A percentile compares a stretch with the other conserved stretches of the same genome.
Evolutionary conservation across 2,888 invertebrate species (phyloP).

Genomic region (Tetrapedia diversipes): DNA sequence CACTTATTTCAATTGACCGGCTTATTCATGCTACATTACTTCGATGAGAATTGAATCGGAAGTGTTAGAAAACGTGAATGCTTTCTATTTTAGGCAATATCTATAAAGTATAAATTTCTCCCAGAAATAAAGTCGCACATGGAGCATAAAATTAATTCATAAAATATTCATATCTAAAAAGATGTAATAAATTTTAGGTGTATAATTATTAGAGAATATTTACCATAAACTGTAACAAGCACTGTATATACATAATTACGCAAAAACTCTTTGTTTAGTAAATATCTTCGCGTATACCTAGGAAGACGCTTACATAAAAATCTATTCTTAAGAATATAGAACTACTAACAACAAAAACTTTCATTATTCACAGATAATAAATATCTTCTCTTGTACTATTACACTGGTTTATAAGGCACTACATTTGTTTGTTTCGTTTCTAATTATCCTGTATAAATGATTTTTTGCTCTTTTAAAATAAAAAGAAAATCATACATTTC

Average conservation of each 20-base stretch:
- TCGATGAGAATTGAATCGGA: slow-evolving; percentile 19
- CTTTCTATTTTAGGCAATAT: neutral
- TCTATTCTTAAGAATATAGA: slow-evolving; percentile 32
- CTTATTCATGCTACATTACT: slow-evolving; percentile 18
- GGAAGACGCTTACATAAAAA: slow-evolving; percentile 26
- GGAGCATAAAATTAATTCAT: slow-evolving; percentile 41
- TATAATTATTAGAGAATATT: slow-evolving; percentile 15
- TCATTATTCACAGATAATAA: slow-evolving; percentile 46
- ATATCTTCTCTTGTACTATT: slow-evolving; percentile 62
- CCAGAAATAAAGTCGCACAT: slow-evolving; percentile 1
- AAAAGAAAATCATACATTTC: neutral
- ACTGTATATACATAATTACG: slow-evolving; percentile 41
- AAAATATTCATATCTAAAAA: slow-evolving; percentile 59
- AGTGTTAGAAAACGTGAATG: slow-evolving; percentile 4
- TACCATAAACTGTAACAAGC: slow-evolving; percentile 33
- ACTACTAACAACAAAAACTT: slow-evolving; percentile 37
- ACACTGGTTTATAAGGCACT: slow-evolving; percentile 62
- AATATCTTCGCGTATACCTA: slow-evolving; percentile 15
- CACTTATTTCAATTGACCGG: slow-evolving; percentile 48
- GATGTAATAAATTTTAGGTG: slow-evolving; percentile 23
- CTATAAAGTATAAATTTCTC: slow-evolving; percentile 27
- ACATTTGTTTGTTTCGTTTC: slow-evolving; percentile 18
- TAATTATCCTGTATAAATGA: slow-evolving; percentile 4
- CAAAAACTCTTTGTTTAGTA: slow-evolving; percentile 17
- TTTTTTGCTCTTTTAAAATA: neutral